phyloP scores from a whole-genome alignment of 2,888 invertebrate genomes.

The Calameuta pallipes region DNA sequence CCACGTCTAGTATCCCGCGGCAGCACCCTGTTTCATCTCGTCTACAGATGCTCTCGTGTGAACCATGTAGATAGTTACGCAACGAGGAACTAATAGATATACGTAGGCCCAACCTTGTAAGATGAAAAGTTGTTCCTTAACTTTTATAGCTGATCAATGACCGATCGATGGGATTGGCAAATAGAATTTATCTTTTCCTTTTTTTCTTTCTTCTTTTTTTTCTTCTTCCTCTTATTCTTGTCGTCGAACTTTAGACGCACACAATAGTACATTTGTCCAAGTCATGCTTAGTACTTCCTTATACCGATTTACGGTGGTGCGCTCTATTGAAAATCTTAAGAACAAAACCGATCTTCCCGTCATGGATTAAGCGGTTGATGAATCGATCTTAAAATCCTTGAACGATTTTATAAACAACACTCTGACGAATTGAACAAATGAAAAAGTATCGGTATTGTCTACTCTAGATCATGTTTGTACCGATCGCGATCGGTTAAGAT shows the following conservation, averaged over 20 bases:
- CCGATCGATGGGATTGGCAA: neutral
- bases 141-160: neutral
- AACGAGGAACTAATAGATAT: neutral
- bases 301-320: neutral
- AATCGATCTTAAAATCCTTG: neutral
- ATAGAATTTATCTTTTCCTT: neutral
- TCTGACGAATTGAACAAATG: conserved; percentile 20
- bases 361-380: neutral
- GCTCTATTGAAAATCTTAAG: neutral
- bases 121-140: neutral
- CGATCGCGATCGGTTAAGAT: neutral
- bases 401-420: neutral
- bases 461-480: neutral
- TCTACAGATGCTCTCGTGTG: neutral
- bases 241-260: neutral
- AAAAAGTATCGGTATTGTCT: conserved; percentile 13
- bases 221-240: neutral
- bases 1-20: neutral
- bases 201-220: neutral
- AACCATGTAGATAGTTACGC: neutral
- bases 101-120: neutral
- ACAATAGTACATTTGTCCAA: neutral
- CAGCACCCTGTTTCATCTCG: neutral
- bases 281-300: neutral
- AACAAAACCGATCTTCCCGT: neutral